Conservation (phyloP, 2,113 vertebrate species). For the Spea multiplicata region DNA sequence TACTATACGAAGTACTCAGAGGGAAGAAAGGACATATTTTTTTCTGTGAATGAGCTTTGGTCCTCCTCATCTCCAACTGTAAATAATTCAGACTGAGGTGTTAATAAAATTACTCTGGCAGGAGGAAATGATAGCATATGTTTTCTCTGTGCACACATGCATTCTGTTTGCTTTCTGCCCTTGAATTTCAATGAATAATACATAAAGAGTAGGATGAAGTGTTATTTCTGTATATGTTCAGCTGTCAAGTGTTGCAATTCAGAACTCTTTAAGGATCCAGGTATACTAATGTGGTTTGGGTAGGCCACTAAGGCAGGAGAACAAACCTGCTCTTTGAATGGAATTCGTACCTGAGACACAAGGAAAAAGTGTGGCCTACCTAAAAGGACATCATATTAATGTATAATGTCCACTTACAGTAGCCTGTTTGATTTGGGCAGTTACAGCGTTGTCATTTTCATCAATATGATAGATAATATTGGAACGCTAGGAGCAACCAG, state of each 20-base stretch:
- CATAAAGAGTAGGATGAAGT: conserved; percentile 36
- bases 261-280: too few relatives aligned
- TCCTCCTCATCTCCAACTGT: conserved; percentile 19
- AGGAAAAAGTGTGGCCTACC: too few relatives aligned
- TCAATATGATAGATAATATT: too few relatives aligned
- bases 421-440: too few relatives aligned
- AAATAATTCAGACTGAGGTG: conserved; percentile 41
- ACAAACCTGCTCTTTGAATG: too few relatives aligned
- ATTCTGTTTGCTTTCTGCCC: conserved; percentile 39
- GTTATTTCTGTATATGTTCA: conserved; percentile 24
- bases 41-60: neutral
- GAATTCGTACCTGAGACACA: too few relatives aligned
- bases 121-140: conserved; percentile 33
- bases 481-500: too few relatives aligned
- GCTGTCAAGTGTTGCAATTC: conserved; percentile 1
- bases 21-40: neutral
- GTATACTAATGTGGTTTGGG: too few relatives aligned
- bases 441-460: too few relatives aligned
- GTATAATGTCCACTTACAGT: too few relatives aligned
- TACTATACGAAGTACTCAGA: conserved; percentile 25
- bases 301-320: too few relatives aligned
- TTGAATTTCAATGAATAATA: conserved; percentile 44
- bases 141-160: conserved; percentile 39
- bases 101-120: conserved; percentile 38
- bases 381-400: too few relatives aligned